Conservation (phyloP, 2,113 vertebrate genomes). For the Proteles cristata region DNA sequence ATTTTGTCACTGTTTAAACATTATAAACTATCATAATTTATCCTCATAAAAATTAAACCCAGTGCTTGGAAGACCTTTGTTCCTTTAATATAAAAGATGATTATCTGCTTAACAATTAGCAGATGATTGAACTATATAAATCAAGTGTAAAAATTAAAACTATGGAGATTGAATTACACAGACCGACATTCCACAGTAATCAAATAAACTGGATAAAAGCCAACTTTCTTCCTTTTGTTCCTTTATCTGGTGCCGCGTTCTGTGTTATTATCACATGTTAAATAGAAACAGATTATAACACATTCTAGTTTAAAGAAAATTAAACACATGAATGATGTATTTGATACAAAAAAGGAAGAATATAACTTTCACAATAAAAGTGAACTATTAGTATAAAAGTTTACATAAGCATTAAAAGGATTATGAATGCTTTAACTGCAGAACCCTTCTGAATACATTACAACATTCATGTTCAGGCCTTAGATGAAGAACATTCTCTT, state of each 20-base stretch:
- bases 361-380: background rate
- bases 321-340: background rate
- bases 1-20: conserved; percentile 27
- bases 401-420: background rate
- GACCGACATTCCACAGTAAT: background rate
- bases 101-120: conserved; percentile 13
- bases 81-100: conserved; percentile 50
- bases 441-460: background rate
- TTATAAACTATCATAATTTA: conserved; percentile 32
- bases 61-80: background rate
- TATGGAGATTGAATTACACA: background rate
- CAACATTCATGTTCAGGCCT: background rate
- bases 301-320: conserved; percentile 5
- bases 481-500: background rate
- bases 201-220: background rate
- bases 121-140: conserved; percentile 22
- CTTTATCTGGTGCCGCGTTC: background rate
- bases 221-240: background rate
- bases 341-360: background rate
- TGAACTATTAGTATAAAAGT: background rate
- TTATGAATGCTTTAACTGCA: background rate
- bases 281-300: background rate
- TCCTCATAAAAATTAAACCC: conserved; percentile 20
- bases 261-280: background rate
- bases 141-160: conserved; percentile 42